Percentiles rank a stretch among this genome's conserved stretches.
These are phyloP conservation scores for Gonatopus flavifemur DNA, from an alignment of 1,140 invertebrate species.

Conservation along the genomic window DNA sequence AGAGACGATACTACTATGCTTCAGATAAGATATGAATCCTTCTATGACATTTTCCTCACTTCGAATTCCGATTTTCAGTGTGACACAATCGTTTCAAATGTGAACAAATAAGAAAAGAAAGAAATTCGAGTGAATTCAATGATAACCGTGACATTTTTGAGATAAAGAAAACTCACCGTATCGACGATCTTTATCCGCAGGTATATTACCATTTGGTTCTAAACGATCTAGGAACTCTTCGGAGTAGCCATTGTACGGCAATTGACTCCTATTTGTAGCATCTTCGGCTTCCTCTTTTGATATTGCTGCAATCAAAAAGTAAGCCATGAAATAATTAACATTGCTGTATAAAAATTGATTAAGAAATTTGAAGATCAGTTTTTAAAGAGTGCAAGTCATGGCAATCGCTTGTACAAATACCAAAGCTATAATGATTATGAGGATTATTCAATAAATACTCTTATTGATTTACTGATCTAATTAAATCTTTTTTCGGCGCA, in stretches of 20 bases:
- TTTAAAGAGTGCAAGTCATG: not conserved
- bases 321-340: too few relatives aligned
- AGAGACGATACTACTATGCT: too few relatives aligned
- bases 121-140: too few relatives aligned
- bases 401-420: not conserved
- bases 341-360: not conserved
- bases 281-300: constrained; percentile 76
- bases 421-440: not conserved
- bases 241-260: constrained; percentile 86
- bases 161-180: constrained; percentile 40
- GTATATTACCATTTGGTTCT: constrained; percentile 85
- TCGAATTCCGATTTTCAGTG: too few relatives aligned
- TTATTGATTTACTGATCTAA: not conserved
- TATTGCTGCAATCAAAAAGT: constrained; percentile 64
- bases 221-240: constrained; percentile 88
- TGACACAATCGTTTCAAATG: too few relatives aligned
- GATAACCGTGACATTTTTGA: not conserved
- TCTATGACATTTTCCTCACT: too few relatives aligned
- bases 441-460: constrained; percentile 11
- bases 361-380: not conserved
- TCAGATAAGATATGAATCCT: too few relatives aligned
- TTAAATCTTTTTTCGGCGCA: too few relatives aligned
- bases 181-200: constrained; percentile 61
- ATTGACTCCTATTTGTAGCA: constrained; percentile 64
- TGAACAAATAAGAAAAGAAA: too few relatives aligned